Evolutionary conservation across 2,888 invertebrate genomes (phyloP).

Genomic region (Epirrhoe tristata): DNA sequence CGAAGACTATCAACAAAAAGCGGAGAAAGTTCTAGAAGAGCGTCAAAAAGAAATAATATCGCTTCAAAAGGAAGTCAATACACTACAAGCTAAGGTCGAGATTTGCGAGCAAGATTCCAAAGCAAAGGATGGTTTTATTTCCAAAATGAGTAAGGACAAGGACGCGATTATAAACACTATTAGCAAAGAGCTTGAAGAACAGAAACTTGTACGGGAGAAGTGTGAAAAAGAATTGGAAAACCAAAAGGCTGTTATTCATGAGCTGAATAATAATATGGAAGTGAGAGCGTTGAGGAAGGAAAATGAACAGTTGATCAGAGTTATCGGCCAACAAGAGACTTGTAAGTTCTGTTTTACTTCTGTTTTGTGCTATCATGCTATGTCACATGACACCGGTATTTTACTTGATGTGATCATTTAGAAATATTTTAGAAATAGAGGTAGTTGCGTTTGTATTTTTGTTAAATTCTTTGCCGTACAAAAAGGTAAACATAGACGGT

Average conservation of each 20-base stretch:
- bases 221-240: slow-evolving; percentile 42
- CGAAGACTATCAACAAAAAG: slow-evolving; percentile 62
- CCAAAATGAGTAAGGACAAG: slow-evolving; percentile 53
- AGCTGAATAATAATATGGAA: slow-evolving; percentile 51
- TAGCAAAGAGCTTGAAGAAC: slow-evolving; percentile 58
- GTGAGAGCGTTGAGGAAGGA: slow-evolving; percentile 59
- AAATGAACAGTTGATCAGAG: slow-evolving; percentile 64
- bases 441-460: slow-evolving; percentile 8
- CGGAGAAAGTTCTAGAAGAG: slow-evolving; percentile 59
- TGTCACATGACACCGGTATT: slow-evolving; percentile 28
- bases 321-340: slow-evolving; percentile 62
- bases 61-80: slow-evolving; percentile 51
- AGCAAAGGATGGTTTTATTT: slow-evolving; percentile 47
- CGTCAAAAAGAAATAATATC: slow-evolving; percentile 56
- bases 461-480: not conserved
- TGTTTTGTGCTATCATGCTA: slow-evolving; percentile 27
- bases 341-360: slow-evolving; percentile 58
- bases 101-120: slow-evolving; percentile 50
- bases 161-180: slow-evolving; percentile 54
- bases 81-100: slow-evolving; percentile 46
- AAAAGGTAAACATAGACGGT: too few species aligned
- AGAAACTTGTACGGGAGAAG: slow-evolving; percentile 53
- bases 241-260: slow-evolving; percentile 31
- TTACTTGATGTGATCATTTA: slow-evolving; percentile 28
- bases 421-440: not conserved